Evolutionary conservation across 2,797 vertebrate genomes (phyloP).

Genomic region (Centropyge bicolor): DNA sequence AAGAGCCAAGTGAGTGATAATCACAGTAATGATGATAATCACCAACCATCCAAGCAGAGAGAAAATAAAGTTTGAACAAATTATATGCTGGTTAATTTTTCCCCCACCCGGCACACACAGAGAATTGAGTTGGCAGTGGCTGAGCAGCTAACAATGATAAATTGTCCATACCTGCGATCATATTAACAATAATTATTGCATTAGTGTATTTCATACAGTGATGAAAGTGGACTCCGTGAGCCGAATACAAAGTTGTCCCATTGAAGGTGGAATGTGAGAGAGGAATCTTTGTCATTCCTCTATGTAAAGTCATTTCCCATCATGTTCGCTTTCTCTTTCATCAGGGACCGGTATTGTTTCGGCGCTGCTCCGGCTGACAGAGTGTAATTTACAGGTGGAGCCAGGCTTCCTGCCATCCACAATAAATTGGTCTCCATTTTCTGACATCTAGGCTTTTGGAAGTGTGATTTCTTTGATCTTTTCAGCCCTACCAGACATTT

Average conservation of each 20-base stretch:
- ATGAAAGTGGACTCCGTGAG: constrained; percentile 55
- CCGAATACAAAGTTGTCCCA: constrained; percentile 34
- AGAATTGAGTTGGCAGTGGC: constrained; percentile 62
- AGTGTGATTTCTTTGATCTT: constrained; percentile 83
- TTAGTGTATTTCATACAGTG: constrained; percentile 44
- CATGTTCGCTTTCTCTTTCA: constrained; percentile 69
- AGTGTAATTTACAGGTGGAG: constrained; percentile 82
- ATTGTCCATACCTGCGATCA: constrained; percentile 70
- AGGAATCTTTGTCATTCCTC: constrained; percentile 37
- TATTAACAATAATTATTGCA: constrained; percentile 76
- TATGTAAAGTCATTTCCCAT: constrained; percentile 60
- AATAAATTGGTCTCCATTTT: constrained; percentile 83
- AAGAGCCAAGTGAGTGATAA: constrained; percentile 71
- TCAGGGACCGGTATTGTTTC: constrained; percentile 69
- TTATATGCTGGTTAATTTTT: constrained; percentile 67
- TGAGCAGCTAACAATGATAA: constrained; percentile 67
- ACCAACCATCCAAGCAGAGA: constrained; percentile 64
- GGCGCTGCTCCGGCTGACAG: constrained; percentile 56
- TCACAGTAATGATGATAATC: constrained; percentile 76
- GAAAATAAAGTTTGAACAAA: constrained; percentile 76
- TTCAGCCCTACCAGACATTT: constrained; percentile 65
- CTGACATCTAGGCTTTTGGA: constrained; percentile 80
- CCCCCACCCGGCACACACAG: constrained; percentile 25
- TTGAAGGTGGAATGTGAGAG: constrained; percentile 21
- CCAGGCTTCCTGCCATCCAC: constrained; percentile 74